Percentiles rank a stretch among this genome's conserved stretches.
These are phyloP conservation scores for Dromococcyx pavoninus DNA, from an alignment of 2,797 vertebrate genomes.

Conservation along the genomic window DNA sequence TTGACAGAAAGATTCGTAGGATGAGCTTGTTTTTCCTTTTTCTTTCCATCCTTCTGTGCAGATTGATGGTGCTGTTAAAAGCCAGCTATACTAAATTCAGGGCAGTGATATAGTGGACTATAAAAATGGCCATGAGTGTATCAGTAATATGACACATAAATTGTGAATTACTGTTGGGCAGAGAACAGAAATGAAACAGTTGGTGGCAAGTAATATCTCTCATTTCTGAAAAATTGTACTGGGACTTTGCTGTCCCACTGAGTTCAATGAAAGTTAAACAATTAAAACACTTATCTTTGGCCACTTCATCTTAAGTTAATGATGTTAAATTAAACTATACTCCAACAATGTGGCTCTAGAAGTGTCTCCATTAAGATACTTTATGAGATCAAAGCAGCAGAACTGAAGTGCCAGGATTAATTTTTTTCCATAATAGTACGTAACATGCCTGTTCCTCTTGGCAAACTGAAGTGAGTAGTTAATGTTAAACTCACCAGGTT, in stretches of 20 bases:
- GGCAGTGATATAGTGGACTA: background rate
- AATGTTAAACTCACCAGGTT: background rate
- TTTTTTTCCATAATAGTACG: background rate
- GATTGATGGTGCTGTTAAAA: background rate
- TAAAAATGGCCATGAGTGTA: background rate
- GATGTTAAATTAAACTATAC: background rate
- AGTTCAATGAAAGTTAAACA: background rate
- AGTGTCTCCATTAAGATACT: background rate
- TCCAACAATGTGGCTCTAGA: background rate
- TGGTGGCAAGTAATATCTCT: background rate
- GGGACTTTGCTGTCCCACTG: background rate
- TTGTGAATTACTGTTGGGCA: background rate
- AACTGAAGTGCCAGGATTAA: background rate
- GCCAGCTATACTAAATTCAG: background rate
- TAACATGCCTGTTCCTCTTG: background rate
- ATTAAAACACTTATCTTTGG: background rate
- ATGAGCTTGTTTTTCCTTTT: background rate
- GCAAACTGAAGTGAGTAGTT: background rate
- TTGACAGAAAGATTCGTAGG: constrained; percentile 16
- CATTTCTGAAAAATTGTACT: background rate
- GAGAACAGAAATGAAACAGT: background rate
- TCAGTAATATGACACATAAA: background rate
- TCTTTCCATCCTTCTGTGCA: background rate
- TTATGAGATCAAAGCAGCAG: background rate
- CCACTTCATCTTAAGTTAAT: background rate